Base-by-base conservation (phyloP, 2,113 vertebrate genomes). In the Solea solea region DNA sequence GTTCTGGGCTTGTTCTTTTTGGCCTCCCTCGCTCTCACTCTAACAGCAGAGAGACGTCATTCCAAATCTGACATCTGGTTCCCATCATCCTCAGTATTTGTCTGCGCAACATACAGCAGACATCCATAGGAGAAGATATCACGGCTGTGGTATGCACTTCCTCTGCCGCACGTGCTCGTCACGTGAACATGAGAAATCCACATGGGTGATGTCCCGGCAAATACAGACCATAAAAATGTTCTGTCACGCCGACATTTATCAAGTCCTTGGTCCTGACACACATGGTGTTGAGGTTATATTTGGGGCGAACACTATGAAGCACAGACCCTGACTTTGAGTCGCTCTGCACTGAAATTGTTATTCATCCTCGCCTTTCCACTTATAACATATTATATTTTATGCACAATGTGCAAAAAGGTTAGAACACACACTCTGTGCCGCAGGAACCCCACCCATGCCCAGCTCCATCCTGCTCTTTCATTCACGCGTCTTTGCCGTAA, bases 41-140 rank as follows among this genome's bases (percentile, higher is more conserved):
- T 5, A 87, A 76, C 54, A 81, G 78, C 67, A 56, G 64, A 67
- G 56, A 80, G 71, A 88, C 48, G 79, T 88, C 82, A 86, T 85
- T 62, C 2, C 27, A 72, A 72, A 76, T 80, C 11, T 85, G 83
- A 67, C 89, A 92, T 90, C 90, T 92, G 90, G 81, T 80, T 90
- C 80, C 74, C 69, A 91, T 91, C 90, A 84, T 50, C 62, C 74
- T 50, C 64, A n/a, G 61, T 45, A 55, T 81, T 82, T 84, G 82
- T 81, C 83, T 83, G 76, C 64, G 65, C 75, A 79, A 78, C 87
- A 76, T 82, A 71, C 61, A 48, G 45, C 14, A 14, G 11, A 81
- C 83, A 81, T 69, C 82, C 74, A 81, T 62, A 85, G 64, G 84
- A 87, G 85, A 79, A 85, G 70, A 81, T 83, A 86, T 88, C 85